These are phyloP conservation scores for Ageneiosus marmoratus DNA, from an alignment of 2,113 vertebrate genomes.

Conservation along the genomic window DNA sequence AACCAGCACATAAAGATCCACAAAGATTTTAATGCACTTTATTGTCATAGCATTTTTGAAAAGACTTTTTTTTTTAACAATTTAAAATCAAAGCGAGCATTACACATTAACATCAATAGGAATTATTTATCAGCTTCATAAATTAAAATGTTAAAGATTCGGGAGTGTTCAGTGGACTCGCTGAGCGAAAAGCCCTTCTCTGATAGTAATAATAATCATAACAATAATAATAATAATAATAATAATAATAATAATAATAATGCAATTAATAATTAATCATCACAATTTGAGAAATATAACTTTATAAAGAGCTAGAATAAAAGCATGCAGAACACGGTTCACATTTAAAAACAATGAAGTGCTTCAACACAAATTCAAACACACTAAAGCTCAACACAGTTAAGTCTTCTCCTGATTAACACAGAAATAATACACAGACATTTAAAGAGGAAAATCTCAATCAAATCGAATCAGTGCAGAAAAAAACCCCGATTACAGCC, in stretches of 20 bases:
- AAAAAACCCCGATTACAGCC: background rate
- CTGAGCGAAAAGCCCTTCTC: conserved; percentile 42
- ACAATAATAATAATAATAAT: conserved; percentile 17
- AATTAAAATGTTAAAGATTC: conserved; percentile 29
- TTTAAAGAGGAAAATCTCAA: conserved; percentile 63
- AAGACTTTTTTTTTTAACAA: conserved; percentile 26
- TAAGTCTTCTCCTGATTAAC: conserved; percentile 87
- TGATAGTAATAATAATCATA: background rate
- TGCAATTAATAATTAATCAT: conserved; percentile 27
- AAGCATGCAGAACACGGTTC: conserved; percentile 74
- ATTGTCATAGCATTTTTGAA: conserved; percentile 41
- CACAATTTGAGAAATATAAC: conserved; percentile 54
- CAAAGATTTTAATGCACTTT: conserved; percentile 26
- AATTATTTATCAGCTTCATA: conserved; percentile 39
- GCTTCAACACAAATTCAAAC: conserved; percentile 90
- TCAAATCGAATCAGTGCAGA: conserved; percentile 27
- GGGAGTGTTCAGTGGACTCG: conserved; percentile 35
- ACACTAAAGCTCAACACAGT: conserved; percentile 82
- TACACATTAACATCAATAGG: conserved; percentile 41
- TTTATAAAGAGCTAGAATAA: conserved; percentile 64
- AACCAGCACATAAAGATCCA: conserved; percentile 4
- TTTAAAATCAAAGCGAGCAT: conserved; percentile 42
- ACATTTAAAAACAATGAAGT: conserved; percentile 91
- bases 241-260: conserved; percentile 51
- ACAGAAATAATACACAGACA: conserved; percentile 92